Evolutionary conservation across 2,113 vertebrate genomes (phyloP).

Genomic region (Psophia crepitans): DNA sequence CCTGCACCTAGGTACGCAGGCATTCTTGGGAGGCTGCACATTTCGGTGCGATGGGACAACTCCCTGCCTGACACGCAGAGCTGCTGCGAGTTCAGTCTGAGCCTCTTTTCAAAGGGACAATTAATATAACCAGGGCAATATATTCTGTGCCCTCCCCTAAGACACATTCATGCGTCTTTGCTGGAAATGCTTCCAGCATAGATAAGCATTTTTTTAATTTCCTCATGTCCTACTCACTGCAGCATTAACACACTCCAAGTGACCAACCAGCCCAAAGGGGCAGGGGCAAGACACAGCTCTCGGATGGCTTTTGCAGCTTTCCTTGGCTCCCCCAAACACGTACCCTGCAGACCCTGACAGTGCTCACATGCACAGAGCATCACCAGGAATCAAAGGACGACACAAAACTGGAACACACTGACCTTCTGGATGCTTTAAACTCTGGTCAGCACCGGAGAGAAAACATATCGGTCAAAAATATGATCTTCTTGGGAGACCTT

Average conservation of each 20-base stretch:
- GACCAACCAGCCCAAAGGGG: not conserved
- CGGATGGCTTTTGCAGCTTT: not conserved
- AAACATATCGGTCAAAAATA: conserved; percentile 30
- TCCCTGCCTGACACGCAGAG: not conserved
- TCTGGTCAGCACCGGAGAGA: not conserved
- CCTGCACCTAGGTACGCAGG: not conserved
- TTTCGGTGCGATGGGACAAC: not conserved
- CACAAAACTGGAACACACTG: rapidly evolving
- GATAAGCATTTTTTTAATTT: not conserved
- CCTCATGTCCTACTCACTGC: not conserved
- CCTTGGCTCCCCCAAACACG: rapidly evolving
- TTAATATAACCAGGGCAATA: not conserved
- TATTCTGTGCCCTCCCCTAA: not conserved
- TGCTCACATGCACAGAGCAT: not conserved
- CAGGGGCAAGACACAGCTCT: not conserved
- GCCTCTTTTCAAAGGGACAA: not conserved
- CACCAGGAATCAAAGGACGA: not conserved
- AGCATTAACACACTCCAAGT: not conserved
- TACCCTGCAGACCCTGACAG: not conserved
- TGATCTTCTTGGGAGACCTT: not conserved
- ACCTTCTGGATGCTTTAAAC: conserved; percentile 4
- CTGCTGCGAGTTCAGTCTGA: not conserved
- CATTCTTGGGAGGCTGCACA: not conserved
- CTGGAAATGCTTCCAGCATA: not conserved
- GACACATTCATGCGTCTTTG: not conserved